Conservation (phyloP, 2,888 invertebrate genomes). For the Agrotis exclamationis region DNA sequence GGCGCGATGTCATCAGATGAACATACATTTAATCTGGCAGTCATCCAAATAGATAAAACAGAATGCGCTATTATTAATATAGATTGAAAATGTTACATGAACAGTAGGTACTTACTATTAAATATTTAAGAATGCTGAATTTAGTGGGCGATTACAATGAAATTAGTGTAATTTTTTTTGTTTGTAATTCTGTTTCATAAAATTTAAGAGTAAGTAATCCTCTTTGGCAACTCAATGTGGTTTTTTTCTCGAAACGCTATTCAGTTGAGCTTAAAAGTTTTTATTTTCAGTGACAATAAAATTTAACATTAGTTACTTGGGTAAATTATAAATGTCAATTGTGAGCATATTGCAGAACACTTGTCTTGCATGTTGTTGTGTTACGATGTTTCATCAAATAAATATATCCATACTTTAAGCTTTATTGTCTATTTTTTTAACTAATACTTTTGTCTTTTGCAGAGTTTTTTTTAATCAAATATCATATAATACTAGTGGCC, state of each 20-base stretch:
- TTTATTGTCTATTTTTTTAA: too few species aligned
- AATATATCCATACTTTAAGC: too few species aligned
- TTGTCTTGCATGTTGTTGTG: conserved; percentile 1
- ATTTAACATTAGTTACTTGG: not conserved
- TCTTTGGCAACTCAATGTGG: not conserved
- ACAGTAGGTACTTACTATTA: conserved; percentile 17
- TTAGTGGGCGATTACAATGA: not conserved
- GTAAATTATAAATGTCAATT: conserved; percentile 1
- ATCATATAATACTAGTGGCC: too few species aligned
- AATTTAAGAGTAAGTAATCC: not conserved
- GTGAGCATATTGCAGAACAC: conserved; percentile 10
- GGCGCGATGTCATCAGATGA: conserved; percentile 21
- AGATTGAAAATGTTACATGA: conserved; percentile 9
- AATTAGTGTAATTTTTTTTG: not conserved
- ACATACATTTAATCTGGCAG: conserved; percentile 56
- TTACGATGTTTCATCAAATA: too few species aligned
- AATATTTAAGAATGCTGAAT: not conserved
- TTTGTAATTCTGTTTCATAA: not conserved
- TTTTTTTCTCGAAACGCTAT: not conserved
- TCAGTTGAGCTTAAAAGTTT: not conserved
- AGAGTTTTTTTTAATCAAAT: too few species aligned
- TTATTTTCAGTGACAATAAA: not conserved
- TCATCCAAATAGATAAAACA: conserved; percentile 54
- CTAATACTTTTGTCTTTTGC: too few species aligned
- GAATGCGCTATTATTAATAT: conserved; percentile 23